phyloP scores from a whole-genome alignment of 2,888 invertebrate species.

The Platynereis dumerilii region DNA sequence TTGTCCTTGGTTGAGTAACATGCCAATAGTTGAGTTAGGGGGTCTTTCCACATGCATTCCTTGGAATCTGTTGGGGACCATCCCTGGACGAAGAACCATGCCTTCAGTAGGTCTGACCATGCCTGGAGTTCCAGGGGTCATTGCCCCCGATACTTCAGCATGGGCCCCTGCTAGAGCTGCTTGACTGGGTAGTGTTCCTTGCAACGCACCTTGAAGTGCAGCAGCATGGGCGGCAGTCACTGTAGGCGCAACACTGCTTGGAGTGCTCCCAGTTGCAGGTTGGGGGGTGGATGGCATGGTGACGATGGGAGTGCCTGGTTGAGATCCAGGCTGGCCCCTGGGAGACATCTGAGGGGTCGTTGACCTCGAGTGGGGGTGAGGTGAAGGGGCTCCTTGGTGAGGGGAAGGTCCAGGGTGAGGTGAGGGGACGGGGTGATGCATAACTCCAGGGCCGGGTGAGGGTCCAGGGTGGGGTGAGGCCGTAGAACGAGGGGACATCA shows the following conservation, averaged over 20 bases:
- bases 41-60: not conserved
- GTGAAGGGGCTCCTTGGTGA: constrained; percentile 10
- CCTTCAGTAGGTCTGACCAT: not conserved
- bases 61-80: not conserved
- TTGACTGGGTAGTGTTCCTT: not conserved
- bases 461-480: constrained; percentile 9
- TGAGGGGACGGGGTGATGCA: constrained; percentile 15
- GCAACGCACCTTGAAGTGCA: not conserved
- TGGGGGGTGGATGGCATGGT: constrained; percentile 16
- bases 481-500: too few species aligned
- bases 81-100: not conserved
- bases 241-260: not conserved
- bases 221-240: not conserved
- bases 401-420: constrained; percentile 13
- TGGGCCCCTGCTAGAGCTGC: too few species aligned
- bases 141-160: not conserved
- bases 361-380: constrained; percentile 27
- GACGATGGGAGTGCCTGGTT: constrained; percentile 30
- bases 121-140: not conserved
- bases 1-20: constrained; percentile 9
- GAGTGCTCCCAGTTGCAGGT: not conserved
- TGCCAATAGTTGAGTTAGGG: constrained; percentile 5
- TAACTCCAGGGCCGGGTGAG: constrained; percentile 11
- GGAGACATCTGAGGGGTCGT: constrained; percentile 38
- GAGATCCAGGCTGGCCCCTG: constrained; percentile 21